phyloP scores from a whole-genome alignment of 2,797 vertebrate species.

The Enteromius argenteus region DNA sequence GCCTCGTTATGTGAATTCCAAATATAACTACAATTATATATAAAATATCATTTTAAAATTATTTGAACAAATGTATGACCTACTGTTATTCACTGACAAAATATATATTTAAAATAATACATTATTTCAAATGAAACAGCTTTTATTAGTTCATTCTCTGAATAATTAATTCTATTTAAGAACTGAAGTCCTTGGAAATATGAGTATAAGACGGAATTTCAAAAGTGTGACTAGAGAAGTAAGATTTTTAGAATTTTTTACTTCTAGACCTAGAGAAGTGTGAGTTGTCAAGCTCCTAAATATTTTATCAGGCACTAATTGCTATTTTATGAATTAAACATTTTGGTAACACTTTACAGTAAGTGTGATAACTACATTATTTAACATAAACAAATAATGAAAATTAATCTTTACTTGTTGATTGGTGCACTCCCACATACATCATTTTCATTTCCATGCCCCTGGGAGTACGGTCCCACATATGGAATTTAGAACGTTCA shows the following conservation, averaged over 20 bases:
- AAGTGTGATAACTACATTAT: background rate
- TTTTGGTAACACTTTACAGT: background rate
- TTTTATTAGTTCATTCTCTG: background rate
- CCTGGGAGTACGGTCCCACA: no score
- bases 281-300: no score
- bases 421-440: no score
- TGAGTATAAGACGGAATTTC: background rate
- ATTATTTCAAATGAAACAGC: background rate
- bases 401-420: background rate
- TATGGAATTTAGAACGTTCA: no score
- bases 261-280: no score
- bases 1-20: background rate
- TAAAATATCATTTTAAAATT: background rate
- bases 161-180: background rate
- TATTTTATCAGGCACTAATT: no score
- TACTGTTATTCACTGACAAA: background rate
- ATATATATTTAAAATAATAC: background rate
- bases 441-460: no score
- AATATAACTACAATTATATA: background rate
- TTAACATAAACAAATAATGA: background rate
- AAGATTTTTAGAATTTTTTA: background rate
- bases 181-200: background rate
- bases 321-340: background rate
- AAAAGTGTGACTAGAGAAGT: background rate
- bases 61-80: background rate